These are phyloP conservation scores for Crioceris asparagi DNA, from an alignment of 2,888 invertebrate genomes.

Conservation along the genomic window DNA sequence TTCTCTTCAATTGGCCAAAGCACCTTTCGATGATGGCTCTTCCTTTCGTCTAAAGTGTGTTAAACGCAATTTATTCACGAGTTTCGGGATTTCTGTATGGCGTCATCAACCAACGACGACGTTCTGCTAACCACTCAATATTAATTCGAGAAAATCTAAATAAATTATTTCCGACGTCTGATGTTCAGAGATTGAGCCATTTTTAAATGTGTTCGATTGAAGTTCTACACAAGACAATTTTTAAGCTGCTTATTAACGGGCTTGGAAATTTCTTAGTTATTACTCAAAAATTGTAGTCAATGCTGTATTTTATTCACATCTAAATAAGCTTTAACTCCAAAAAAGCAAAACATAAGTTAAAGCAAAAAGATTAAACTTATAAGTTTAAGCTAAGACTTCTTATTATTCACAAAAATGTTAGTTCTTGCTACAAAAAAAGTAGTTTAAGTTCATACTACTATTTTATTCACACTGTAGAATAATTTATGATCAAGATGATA, in stretches of 20 bases:
- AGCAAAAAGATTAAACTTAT: slow-evolving; percentile 7
- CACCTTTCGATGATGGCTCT: slow-evolving; percentile 1
- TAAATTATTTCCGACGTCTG: slow-evolving; percentile 7
- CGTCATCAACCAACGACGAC: not conserved
- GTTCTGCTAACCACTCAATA: slow-evolving; percentile 8
- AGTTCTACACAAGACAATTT: slow-evolving; percentile 5
- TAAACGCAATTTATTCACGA: not conserved
- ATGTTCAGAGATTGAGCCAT: slow-evolving; percentile 6
- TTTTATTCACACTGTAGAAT: slow-evolving; percentile 7
- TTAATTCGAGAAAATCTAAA: slow-evolving; percentile 8
- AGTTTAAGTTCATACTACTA: slow-evolving; percentile 1
- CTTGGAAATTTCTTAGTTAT: slow-evolving; percentile 4
- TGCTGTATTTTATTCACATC: slow-evolving; percentile 7
- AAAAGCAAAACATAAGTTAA: too few relatives aligned
- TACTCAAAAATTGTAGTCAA: slow-evolving; percentile 6
- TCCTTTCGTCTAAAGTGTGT: not conserved
- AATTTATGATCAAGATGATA: too few relatives aligned
- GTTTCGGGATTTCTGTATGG: slow-evolving; percentile 1
- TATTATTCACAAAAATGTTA: slow-evolving; percentile 1
- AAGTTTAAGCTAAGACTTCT: slow-evolving; percentile 5
- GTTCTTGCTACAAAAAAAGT: slow-evolving; percentile 5
- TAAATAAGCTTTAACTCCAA: slow-evolving; percentile 5
- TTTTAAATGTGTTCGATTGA: slow-evolving; percentile 6
- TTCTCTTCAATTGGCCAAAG: slow-evolving; percentile 1
- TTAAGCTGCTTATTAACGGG: slow-evolving; percentile 4